Base-by-base conservation (phyloP, 2,888 invertebrate genomes). In the Noctua comes region DNA sequence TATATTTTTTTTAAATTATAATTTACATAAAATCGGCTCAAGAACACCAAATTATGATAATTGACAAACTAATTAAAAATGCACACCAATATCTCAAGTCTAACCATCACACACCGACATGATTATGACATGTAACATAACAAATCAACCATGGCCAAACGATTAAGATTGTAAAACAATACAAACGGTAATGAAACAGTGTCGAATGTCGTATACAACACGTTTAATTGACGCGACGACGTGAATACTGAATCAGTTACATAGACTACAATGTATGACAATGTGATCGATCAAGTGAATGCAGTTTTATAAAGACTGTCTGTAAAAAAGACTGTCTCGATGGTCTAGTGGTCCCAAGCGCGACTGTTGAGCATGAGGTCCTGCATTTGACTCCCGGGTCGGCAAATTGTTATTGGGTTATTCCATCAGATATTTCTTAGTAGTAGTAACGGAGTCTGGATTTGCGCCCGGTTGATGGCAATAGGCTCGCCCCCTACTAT, bases 151-250 rank as follows among this genome's bases (percentile, higher is more conserved):
- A 46, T 24, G 21, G 43, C 5, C 62, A 75, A 73, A 46, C 54
- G 54, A 73, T 51, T 77, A 24, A 59, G 31, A 80, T 73, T 65
- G 46, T 73, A 62, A 79, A 83, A 31, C 36, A 62, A 73, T 70
- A 65, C 46, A 62, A 27, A 69, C 54, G 59, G 51, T 86, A 86
- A 75, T 86, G 74, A 79, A 79, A 73, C 66, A 59, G 27, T 68
- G 74, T 76, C 48, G 66, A 65, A 66, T 77, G 69, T 83, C 71
- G 57, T 73, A 57, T 83, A 71, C 77, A 76, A 70, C 70, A 76
- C 70, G 40, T 77, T 51, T 59, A 21, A 18, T 11, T 16, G 27
- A 70, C 71, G 62, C 11, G 24, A 6, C n/a, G 13, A 6, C n/a
- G 13, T 83, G 85, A 83, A 86, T 86, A 71, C 31, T 64, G 7